Percentiles rank a stretch among this genome's conserved stretches.
Conservation (phyloP, 2,797 vertebrate species). For the Huso huso region DNA sequence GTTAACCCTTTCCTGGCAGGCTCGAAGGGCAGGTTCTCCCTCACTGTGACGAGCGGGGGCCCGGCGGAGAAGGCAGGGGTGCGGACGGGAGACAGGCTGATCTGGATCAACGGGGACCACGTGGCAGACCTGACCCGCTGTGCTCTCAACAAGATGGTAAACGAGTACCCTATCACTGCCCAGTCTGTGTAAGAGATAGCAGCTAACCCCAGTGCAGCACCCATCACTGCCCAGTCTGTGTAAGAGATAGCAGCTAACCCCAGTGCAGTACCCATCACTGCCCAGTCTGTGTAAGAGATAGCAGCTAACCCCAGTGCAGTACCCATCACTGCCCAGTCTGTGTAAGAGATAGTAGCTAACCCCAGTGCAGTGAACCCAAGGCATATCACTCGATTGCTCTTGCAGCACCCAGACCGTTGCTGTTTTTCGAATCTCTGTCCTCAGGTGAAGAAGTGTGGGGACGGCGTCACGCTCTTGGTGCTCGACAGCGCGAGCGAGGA, state of each 20-base stretch:
- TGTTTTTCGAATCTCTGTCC: background rate
- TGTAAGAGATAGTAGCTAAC: no score
- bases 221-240: no score
- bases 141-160: slow-evolving; percentile 66
- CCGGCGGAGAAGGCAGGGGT: slow-evolving; percentile 76
- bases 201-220: no score
- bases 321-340: no score
- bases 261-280: no score
- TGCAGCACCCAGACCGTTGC: no score
- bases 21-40: slow-evolving; percentile 56
- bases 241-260: no score
- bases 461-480: slow-evolving; percentile 72
- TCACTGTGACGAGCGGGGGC: slow-evolving; percentile 55
- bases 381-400: no score
- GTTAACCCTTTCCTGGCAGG: slow-evolving; percentile 46
- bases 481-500: slow-evolving; percentile 64
- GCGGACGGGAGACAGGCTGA: slow-evolving; percentile 61
- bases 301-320: no score
- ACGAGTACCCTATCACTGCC: background rate
- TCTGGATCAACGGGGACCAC: slow-evolving; percentile 75
- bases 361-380: background rate
- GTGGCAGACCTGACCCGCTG: slow-evolving; percentile 53
- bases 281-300: no score
- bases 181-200: no score
- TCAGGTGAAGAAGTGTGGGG: slow-evolving; percentile 68